phyloP scores from a whole-genome alignment of 2,888 invertebrate species.

The Phyllotreta cruciferae region DNA sequence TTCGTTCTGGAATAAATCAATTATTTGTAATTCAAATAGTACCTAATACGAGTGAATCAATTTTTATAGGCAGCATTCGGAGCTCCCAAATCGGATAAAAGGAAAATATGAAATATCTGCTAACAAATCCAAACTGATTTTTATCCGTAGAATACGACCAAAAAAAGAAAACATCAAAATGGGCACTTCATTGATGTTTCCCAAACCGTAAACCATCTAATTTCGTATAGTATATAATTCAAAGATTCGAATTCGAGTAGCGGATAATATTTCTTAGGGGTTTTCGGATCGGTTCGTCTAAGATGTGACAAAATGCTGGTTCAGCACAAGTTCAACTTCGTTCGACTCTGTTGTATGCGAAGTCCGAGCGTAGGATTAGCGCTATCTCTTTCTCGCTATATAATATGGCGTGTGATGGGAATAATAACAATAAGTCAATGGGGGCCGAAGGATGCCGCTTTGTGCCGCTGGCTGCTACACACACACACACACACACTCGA shows the following conservation, averaged over 20 bases:
- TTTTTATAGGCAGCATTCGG: too few relatives aligned
- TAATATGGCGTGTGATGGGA: constrained; percentile 60
- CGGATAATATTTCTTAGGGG: constrained; percentile 58
- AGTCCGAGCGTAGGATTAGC: constrained; percentile 56
- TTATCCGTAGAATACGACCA: too few relatives aligned
- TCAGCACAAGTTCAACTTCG: constrained; percentile 49
- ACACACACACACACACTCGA: too few relatives aligned
- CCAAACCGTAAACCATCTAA: too few relatives aligned
- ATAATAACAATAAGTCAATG: constrained; percentile 61
- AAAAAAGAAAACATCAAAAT: too few relatives aligned
- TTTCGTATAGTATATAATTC: constrained; percentile 1
- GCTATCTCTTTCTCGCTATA: constrained; percentile 51
- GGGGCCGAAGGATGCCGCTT: constrained; percentile 38
- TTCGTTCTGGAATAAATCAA: too few relatives aligned
- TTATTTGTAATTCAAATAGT: too few relatives aligned
- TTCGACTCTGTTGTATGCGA: constrained; percentile 2
- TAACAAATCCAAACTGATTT: too few relatives aligned
- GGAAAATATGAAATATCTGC: too few relatives aligned
- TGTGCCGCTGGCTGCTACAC: constrained; percentile 16
- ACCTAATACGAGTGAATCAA: too few relatives aligned
- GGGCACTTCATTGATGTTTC: too few relatives aligned
- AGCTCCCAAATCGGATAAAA: too few relatives aligned
- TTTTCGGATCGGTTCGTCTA: constrained; percentile 55
- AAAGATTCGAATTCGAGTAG: constrained; percentile 46
- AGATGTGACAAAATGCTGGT: constrained; percentile 60